phyloP scores from a whole-genome alignment of 2,888 invertebrate species.

The Sesamia inferens region DNA sequence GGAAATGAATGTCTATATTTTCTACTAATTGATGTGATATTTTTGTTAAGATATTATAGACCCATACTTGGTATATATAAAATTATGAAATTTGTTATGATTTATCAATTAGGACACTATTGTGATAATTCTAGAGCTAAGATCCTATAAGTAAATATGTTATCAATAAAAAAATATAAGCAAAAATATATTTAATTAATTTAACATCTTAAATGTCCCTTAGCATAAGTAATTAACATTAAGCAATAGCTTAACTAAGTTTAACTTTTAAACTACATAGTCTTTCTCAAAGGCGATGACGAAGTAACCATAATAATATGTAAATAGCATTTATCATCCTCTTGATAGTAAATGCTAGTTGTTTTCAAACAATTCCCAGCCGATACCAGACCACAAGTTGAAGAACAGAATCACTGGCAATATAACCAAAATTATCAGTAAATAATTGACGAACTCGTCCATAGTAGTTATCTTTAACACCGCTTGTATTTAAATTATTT shows the following conservation, averaged over 20 bases:
- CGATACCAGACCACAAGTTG: constrained; percentile 94
- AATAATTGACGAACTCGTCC: constrained; percentile 91
- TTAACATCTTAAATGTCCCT: constrained; percentile 13
- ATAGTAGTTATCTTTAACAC: constrained; percentile 62
- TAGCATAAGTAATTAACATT: constrained; percentile 7
- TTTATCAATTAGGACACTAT: constrained; percentile 47
- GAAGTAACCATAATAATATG: background rate
- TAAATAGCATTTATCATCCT: background rate
- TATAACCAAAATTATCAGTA: constrained; percentile 91
- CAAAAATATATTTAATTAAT: constrained; percentile 17
- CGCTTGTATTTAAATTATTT: background rate
- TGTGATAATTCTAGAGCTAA: constrained; percentile 58
- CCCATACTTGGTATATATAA: constrained; percentile 41
- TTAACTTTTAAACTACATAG: constrained; percentile 7
- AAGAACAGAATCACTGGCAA: constrained; percentile 94
- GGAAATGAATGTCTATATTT: constrained; percentile 18
- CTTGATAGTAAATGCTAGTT: constrained; percentile 87
- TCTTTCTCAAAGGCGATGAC: constrained; percentile 7
- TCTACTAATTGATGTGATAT: constrained; percentile 68
- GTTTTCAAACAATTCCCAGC: constrained; percentile 95
- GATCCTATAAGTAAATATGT: constrained; percentile 37
- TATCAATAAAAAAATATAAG: constrained; percentile 43
- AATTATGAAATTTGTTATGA: constrained; percentile 52
- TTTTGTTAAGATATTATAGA: constrained; percentile 50
- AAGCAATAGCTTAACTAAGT: constrained; percentile 1